Percentiles rank a stretch among this genome's conserved stretches.
phyloP scores from a whole-genome alignment of 2,888 invertebrate genomes.

The Plagodis dolabraria region DNA sequence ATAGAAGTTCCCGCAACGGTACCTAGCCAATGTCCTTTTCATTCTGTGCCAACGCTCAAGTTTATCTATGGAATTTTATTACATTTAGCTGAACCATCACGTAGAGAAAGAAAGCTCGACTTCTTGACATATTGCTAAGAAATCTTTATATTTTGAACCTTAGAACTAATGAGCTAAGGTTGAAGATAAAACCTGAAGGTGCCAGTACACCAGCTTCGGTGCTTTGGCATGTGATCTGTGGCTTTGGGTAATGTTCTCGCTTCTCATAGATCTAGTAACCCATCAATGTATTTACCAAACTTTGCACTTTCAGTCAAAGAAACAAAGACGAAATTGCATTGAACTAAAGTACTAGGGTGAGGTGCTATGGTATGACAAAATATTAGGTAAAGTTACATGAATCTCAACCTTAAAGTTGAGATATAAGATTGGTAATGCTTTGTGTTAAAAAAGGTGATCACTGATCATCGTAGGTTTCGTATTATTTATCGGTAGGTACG shows the following conservation, averaged over 20 bases:
- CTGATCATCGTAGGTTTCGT: conserved; percentile 1
- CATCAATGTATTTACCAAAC: conserved; percentile 1
- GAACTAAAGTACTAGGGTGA: neutral
- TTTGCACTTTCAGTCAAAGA: neutral
- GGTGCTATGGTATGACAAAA: neutral
- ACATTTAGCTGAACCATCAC: conserved; percentile 20
- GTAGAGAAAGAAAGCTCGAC: neutral
- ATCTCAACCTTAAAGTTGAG: neutral
- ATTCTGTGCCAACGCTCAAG: no score
- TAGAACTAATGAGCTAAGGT: no score
- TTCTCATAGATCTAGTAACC: neutral
- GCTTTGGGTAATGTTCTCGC: neutral
- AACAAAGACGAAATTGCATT: neutral
- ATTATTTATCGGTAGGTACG: conserved; percentile 21
- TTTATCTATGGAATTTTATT: conserved; percentile 2
- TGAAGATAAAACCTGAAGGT: no score
- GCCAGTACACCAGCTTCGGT: no score
- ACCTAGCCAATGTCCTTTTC: no score
- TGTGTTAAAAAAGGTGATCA: conserved; percentile 4
- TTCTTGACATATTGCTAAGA: conserved; percentile 3
- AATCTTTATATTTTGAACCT: no score
- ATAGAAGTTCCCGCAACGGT: no score
- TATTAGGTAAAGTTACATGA: neutral
- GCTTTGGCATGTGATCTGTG: no score
- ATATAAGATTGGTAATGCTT: neutral